A percentile compares a stretch with the other conserved stretches of the same genome.
Evolutionary conservation across 2,797 vertebrate species (phyloP).

Genomic region (Enteromius argenteus): DNA sequence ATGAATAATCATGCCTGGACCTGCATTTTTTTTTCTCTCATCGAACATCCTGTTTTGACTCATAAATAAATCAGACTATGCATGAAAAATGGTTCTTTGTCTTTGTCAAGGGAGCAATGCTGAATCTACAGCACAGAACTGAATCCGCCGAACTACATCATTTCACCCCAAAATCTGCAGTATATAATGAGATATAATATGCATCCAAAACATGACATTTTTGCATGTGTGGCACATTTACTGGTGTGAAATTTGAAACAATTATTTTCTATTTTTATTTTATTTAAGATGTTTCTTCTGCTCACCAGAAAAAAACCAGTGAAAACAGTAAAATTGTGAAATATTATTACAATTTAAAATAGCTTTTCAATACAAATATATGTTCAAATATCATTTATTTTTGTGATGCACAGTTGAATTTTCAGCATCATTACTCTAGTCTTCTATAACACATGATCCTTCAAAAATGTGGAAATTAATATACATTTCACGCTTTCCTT

Average conservation of each 20-base stretch:
- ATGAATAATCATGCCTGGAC: background rate
- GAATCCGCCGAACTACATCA: background rate
- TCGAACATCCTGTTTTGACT: background rate
- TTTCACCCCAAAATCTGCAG: background rate
- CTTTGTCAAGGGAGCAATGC: background rate
- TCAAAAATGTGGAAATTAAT: background rate
- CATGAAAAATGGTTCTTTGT: background rate
- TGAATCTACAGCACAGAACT: background rate
- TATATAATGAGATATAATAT: background rate
- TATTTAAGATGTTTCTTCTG: background rate
- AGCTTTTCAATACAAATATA: background rate
- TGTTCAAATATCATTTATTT: background rate
- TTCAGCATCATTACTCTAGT: background rate
- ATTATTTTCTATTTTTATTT: too few species aligned
- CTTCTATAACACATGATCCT: background rate
- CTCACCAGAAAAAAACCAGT: background rate
- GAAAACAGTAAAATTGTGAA: background rate
- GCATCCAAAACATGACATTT: background rate
- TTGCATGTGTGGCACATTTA: background rate
- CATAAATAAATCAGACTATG: slow-evolving; percentile 19
- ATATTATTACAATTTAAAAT: background rate
- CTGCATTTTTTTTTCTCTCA: background rate
- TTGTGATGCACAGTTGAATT: background rate
- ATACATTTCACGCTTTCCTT: background rate
- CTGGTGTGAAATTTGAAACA: too few species aligned